Conservation (phyloP, 2,113 vertebrate genomes). For the Bettongia penicillata region DNA sequence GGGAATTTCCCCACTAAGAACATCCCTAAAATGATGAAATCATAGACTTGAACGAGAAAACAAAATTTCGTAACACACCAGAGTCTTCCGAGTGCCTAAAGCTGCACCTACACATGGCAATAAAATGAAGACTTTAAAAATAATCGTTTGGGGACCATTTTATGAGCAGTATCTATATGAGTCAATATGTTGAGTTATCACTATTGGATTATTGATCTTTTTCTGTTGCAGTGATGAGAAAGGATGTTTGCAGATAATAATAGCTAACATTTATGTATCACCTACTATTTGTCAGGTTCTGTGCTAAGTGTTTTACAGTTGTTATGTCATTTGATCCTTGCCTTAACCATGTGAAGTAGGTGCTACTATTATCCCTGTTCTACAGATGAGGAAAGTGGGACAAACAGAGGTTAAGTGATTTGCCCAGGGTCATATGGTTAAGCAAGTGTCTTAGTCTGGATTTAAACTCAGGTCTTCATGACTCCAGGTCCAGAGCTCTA, state of each 20-base stretch:
- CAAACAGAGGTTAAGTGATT: background rate
- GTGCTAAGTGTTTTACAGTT: background rate
- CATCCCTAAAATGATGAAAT: background rate
- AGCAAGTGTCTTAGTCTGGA: background rate
- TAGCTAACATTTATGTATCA: background rate
- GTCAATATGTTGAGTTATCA: background rate
- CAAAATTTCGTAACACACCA: background rate
- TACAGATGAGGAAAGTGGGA: background rate
- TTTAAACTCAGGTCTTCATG: background rate
- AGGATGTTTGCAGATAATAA: background rate
- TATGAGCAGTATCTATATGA: background rate
- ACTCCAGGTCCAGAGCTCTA: background rate
- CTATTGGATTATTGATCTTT: background rate
- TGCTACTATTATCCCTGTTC: background rate
- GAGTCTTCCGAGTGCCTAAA: background rate
- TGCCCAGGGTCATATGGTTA: background rate
- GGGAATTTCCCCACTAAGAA: background rate
- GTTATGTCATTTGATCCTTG: background rate
- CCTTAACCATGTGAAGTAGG: background rate
- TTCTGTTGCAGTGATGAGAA: background rate
- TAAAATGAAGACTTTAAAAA: background rate
- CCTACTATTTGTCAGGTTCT: background rate
- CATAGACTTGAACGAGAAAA: background rate
- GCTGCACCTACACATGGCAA: background rate
- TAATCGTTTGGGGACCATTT: conserved; percentile 3